Base-by-base conservation (phyloP, 2,888 invertebrate genomes). In the Rotaria socialis region DNA sequence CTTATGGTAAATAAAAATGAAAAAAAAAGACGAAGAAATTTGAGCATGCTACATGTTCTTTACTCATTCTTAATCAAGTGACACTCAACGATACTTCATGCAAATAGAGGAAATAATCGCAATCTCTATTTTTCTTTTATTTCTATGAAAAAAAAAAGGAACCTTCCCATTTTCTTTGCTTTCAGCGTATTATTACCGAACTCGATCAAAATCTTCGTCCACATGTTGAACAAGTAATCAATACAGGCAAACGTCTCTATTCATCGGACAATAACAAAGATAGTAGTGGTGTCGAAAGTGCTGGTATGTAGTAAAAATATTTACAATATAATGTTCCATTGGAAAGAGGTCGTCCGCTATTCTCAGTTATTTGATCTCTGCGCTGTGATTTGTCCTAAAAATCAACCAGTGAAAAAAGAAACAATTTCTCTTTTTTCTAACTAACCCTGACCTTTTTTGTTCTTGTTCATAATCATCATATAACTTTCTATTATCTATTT, bases 211-310 rank as follows among this genome's bases (percentile, higher is more conserved):
- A 67, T 67, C 80, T 47, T 47, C 80, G 80, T 14, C n/a, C 47
- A 24, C 47, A 47, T 24, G 80, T 80, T 22, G 80, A 80, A 80
- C 43, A 47, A 47, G 10, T 80, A 11, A 47, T 80, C 8, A 47
- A 41, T 11, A 80, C 80, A n/a, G 47, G 80, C 11, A 80, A 80
- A 80, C 80, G 47, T 47, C n/a, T 80, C 14, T 80, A 80, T 80
- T 8, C 43, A 47, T 24, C 24, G 1, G 80, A 80, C 35, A 35
- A 35, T 80, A 47, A n/a, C 10, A 47, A 47, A 47, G 80, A 47
- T 47, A 80, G 80, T 47, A 80, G 80, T 14, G 80, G 80, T 47
- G 16, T 47, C 4, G 80, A 80, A 80, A 80, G 80, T 47, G 80
- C 80, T 47, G 80, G 80, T 80, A 80, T 41, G 47, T 80, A 35